Conservation (phyloP, 2,797 vertebrate species). For the Oryzias sinensis region DNA sequence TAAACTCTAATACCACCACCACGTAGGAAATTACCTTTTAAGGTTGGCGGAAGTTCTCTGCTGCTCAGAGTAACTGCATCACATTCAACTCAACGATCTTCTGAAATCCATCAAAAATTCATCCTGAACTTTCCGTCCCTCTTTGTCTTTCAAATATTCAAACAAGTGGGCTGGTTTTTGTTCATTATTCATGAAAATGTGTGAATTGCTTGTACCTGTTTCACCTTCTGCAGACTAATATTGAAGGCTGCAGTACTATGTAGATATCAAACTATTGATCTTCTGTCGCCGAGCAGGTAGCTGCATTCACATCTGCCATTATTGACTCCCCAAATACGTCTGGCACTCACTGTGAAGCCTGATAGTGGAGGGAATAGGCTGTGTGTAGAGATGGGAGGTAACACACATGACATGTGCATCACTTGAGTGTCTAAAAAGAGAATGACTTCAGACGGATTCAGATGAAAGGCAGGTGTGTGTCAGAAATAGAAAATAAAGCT, state of each 20-base stretch:
- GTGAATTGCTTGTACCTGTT: background rate
- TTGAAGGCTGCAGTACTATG: conserved; percentile 4
- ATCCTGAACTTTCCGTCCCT: background rate
- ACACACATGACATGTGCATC: background rate
- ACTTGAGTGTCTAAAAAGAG: conserved; percentile 14
- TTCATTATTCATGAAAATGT: conserved; percentile 16
- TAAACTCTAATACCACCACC: too few relatives aligned
- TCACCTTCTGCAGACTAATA: conserved; percentile 9
- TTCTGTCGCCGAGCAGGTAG: conserved; percentile 27
- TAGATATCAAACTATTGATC: conserved; percentile 56
- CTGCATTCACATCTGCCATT: conserved; percentile 46
- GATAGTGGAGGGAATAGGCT: background rate
- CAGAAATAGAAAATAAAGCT: conserved; percentile 52
- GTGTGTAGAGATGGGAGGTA: conserved; percentile 8
- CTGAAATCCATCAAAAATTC: background rate
- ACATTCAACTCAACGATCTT: conserved; percentile 2
- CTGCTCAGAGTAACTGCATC: background rate
- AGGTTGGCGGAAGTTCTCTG: background rate
- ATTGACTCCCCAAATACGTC: conserved; percentile 27
- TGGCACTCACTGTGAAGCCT: conserved; percentile 25
- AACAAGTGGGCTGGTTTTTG: background rate
- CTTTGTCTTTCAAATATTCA: background rate
- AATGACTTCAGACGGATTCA: conserved; percentile 37
- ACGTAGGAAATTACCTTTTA: too few relatives aligned
- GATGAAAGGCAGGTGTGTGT: conserved; percentile 57